Base-by-base conservation (phyloP, 2,113 vertebrate genomes). In the Chamaetylas fuelleborni region DNA sequence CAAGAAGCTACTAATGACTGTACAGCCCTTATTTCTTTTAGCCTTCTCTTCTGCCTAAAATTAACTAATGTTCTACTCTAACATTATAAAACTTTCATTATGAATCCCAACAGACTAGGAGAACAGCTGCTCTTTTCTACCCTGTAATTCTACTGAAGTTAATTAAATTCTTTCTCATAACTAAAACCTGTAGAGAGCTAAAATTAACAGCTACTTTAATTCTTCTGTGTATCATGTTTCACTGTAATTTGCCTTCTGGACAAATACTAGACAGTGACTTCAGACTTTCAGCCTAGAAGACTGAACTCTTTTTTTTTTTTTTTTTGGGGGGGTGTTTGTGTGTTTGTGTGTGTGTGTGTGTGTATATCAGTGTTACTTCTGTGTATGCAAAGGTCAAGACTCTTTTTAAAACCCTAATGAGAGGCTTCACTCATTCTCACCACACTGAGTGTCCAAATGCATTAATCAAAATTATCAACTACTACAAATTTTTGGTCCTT, bases 171-270 rank as follows among this genome's bases (percentile, higher is more conserved):
- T 91, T 95, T 93, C 79, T 93, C 72, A 62, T 95, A 97, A 97
- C 76, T 92, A 93, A 96, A 95, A 94, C 67, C 90, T 86, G 65
- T 42, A 97, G 93, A 89, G 90, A 66, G 67, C 70, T 95, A 95
- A 97, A 97, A 95, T 95, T 94, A 97, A 95, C 81, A 93, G 76
- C 90, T 94, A 86, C 28, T 96, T 95, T 67, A 93, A 92, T 90
- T 97, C 86, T 96, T 95, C 54, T 86, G 51, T 92, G 92, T 91
- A 67, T 89, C 82, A 90, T 93, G 58, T 92, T 96, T 96, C 86
- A 95, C 40, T 92, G 86, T 84, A 91, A 94, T 93, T 85, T 92
- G 57, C 73, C 81, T 91, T 87, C 72, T 69, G 57, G 81, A 94
- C 36, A 95, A 93, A 67, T 62, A 79, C 38, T 86, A 72, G 36